Evolutionary conservation across 2,888 invertebrate genomes (phyloP), one percentile per base, ranked within the genome.

Genomic region (Lymantria monacha): DNA sequence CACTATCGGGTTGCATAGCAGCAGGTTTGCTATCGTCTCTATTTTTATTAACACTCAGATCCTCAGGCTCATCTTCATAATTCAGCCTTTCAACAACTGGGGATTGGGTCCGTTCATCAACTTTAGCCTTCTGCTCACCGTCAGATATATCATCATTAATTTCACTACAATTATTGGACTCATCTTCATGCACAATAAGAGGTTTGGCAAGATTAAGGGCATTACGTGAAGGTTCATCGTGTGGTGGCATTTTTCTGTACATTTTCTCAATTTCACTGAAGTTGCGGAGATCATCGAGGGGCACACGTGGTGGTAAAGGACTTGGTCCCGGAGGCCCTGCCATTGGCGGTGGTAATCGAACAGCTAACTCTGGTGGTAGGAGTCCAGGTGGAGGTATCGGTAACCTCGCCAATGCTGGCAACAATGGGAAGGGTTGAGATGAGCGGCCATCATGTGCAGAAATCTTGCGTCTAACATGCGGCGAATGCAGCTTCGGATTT

Each of bases 401-500:
- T 72, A 95, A 93, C 14, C 95, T 93, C 50, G 94, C 94, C 72
- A 95, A 93, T 41, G 95, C 93, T 53, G 93, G 93, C 49, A 96
- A 91, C 61, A 96, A 85, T 51, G 96, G 93, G 74, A 97, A 97
- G 48, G 97, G 94, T 88, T 96, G 95, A 42, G 96, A 92, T 49
- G 96, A 96, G 48, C 97, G 92, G n/a, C 97, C 97, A 81, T 97
- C 97, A 79, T 97, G 97, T 7, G 97, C 97, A 10, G 97, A 97
- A 61, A 97, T 97, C 90, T 98, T 98, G 63, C 98, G 93, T 49
- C 98, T 93, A 63, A 97, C 93, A 81, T 98, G 97, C n/a, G 98
- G 97, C 66, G 98, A 97, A 86, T 99, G 98, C 48, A 99, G 88
- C 86, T 98, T 99, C 0, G 98, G 98, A 84, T 99, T 99, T 0